These are phyloP conservation scores for Chrysochloris asiatica DNA, from an alignment of 2,113 vertebrate species.

Conservation along the genomic window DNA sequence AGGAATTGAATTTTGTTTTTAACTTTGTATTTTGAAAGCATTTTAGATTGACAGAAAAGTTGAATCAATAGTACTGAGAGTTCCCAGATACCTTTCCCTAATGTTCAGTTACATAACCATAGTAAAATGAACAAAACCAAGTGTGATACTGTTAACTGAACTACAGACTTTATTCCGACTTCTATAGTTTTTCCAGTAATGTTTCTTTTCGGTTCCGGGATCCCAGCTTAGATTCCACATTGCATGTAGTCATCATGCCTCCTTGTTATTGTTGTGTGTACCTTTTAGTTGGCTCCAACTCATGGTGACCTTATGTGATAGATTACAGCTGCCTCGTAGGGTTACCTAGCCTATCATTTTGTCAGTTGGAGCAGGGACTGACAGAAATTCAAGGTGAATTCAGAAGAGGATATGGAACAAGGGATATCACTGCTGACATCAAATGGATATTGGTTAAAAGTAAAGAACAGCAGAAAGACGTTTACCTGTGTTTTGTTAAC, in stretches of 20 bases:
- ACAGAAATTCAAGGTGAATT: too few relatives aligned
- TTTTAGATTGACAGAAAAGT: conserved; percentile 33
- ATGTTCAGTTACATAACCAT: neutral
- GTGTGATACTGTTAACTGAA: neutral
- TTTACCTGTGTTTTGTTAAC: too few relatives aligned
- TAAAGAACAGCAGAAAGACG: too few relatives aligned
- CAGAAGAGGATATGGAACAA: too few relatives aligned
- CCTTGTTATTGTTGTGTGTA: neutral
- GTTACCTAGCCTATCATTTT: neutral
- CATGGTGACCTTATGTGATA: neutral
- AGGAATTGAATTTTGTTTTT: neutral
- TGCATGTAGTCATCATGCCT: neutral
- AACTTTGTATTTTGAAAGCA: conserved; percentile 11
- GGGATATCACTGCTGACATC: too few relatives aligned
- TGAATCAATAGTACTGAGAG: neutral
- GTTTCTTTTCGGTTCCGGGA: neutral
- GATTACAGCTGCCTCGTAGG: neutral
- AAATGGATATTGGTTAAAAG: too few relatives aligned
- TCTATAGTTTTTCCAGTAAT: neutral
- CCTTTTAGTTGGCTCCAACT: neutral
- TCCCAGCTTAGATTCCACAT: neutral
- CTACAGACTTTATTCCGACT: conserved; percentile 7
- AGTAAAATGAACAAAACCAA: neutral
- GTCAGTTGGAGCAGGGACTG: too few relatives aligned
- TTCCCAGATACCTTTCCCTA: neutral